These are phyloP conservation scores for Gallinago paraguaiae DNA, from an alignment of 2,113 vertebrate species.

Conservation along the genomic window DNA sequence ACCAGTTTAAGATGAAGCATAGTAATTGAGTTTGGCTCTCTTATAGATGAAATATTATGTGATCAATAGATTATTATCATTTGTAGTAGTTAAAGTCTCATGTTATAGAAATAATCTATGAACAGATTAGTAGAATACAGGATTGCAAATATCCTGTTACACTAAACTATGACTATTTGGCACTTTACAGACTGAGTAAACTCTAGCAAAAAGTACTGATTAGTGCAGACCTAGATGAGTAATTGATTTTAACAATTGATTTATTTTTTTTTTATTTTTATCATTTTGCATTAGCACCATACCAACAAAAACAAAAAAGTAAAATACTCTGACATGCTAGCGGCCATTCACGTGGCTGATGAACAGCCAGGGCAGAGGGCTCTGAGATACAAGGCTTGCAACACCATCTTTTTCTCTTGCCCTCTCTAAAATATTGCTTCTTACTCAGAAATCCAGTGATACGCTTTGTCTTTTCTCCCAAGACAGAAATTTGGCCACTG, in stretches of 20 bases:
- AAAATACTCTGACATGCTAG: background rate
- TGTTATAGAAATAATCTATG: conserved; percentile 47
- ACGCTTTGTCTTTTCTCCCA: background rate
- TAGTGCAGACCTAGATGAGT: background rate
- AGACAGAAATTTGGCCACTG: background rate
- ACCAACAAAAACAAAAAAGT: background rate
- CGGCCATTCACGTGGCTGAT: background rate
- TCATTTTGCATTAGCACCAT: background rate
- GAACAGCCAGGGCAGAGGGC: background rate
- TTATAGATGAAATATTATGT: background rate
- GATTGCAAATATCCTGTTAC: background rate
- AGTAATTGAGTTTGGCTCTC: background rate
- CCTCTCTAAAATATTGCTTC: background rate
- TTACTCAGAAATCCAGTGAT: background rate
- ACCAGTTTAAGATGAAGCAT: background rate
- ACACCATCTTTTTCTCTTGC: background rate
- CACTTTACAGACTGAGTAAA: conserved; percentile 46
- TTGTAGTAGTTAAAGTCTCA: background rate
- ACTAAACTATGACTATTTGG: conserved; percentile 24
- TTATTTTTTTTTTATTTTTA: background rate
- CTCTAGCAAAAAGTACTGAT: background rate
- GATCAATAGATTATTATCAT: background rate
- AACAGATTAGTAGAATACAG: conserved; percentile 13
- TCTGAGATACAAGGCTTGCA: background rate
- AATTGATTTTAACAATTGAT: background rate